Evolutionary conservation across 53 echinoderm and acorn worm genomes (phyloP), one percentile per base, ranked within the genome.

Genomic region (Mesocentrotus franciscanus): DNA sequence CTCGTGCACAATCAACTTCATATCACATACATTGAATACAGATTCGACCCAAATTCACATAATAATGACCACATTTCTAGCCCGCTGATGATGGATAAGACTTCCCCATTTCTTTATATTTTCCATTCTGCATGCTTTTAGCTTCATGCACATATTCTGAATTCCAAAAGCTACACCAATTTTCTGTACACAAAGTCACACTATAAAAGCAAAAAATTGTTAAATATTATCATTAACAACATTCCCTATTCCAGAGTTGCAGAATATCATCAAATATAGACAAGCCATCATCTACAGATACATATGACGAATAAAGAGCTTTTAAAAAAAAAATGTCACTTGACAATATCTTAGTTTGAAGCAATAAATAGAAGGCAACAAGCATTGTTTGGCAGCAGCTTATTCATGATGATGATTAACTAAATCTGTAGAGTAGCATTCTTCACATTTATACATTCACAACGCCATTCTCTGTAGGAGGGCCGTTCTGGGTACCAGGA

Each of bases 301-400:
- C 33, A 76, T 10, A 76, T 76, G 33, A 76, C 33, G 24, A 4
- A 9, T 68, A 68, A 8, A 68, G 20, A 24, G 68, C 15, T 33
- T 76, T 13, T 29, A n/a, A n/a, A n/a, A n/a, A n/a, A n/a, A 64
- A 64, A 64, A 20, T 81, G 81, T 22, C 81, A 81, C 39, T 22
- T 42, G 36, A 42, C 8, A 34, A 39, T 81, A 42, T 87, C 27
- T 57, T 14, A 8, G 27, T 87, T 87, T 87, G 29, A 57, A 87
- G 87, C 87, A 87, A 87, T 87, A 87, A 87, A 87, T 87, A 87
- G 87, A 87, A 87, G 87, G 58, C 87, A 87, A 87, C 87, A 87
- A 27, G 56, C 10, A 87, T 10, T 29, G 4, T 87, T 58, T 87
- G 56, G 87, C 87, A 87, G 87, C 56, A 87, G 58, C 87, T 27